Conservation (phyloP, 2,888 invertebrate species). For the Heteropelma amictum region DNA sequence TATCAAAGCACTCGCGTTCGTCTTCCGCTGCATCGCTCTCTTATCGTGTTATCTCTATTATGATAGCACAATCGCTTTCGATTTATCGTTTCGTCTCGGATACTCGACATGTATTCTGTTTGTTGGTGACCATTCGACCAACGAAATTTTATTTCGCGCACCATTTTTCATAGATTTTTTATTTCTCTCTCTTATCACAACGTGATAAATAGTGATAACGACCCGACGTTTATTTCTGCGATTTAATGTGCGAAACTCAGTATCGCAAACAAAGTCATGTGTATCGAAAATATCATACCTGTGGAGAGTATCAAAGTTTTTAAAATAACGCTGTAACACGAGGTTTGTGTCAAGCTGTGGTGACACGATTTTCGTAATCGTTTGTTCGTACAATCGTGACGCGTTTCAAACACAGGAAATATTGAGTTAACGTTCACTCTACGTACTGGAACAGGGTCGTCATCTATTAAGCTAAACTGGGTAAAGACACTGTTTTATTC, state of each 20-base stretch:
- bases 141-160: neutral
- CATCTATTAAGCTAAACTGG: slow-evolving; percentile 16
- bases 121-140: neutral
- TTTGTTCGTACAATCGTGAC: slow-evolving; percentile 4
- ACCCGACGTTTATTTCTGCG: too few species aligned
- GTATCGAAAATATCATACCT: too few species aligned
- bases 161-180: too few species aligned
- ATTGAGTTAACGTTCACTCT: slow-evolving; percentile 44
- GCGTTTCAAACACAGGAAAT: slow-evolving; percentile 48
- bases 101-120: neutral
- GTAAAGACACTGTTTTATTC: neutral
- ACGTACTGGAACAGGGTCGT: slow-evolving; percentile 16
- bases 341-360: too few species aligned
- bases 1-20: too few species aligned
- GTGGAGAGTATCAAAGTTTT: too few species aligned
- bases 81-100: neutral
- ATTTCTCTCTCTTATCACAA: too few species aligned
- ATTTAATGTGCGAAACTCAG: too few species aligned
- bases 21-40: neutral
- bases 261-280: too few species aligned
- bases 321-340: too few species aligned
- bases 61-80: neutral
- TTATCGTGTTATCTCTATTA: slow-evolving; percentile 1
- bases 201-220: too few species aligned
- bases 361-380: neutral